Conservation (phyloP, 2,113 vertebrate species). For the Apteryx owenii region DNA sequence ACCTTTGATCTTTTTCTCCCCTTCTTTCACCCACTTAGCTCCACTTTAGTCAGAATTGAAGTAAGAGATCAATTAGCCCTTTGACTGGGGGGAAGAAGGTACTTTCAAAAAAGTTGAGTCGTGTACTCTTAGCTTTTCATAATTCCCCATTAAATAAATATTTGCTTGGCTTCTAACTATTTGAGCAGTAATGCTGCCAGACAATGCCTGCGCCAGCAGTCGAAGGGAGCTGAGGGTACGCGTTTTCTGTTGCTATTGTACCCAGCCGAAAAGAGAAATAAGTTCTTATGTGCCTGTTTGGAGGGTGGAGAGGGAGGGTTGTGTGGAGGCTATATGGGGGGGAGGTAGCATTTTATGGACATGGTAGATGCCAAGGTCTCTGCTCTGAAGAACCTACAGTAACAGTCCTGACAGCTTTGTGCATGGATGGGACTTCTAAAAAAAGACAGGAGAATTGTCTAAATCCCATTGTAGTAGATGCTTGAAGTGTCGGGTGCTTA, state of each 20-base stretch:
- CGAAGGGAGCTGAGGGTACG: background rate
- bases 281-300: background rate
- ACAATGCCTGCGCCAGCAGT: background rate
- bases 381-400: background rate
- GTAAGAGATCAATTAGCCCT: background rate
- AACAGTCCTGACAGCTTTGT: accelerated
- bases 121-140: background rate
- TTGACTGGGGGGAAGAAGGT: background rate
- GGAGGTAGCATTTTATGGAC: background rate
- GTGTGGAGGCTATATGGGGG: background rate
- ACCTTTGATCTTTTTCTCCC: background rate
- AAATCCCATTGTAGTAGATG: background rate
- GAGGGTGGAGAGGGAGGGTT: background rate
- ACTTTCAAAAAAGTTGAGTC: background rate
- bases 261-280: too few relatives aligned
- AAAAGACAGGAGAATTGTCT: background rate
- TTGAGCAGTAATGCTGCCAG: background rate
- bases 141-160: background rate
- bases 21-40: background rate
- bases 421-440: background rate
- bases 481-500: background rate
- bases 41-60: background rate
- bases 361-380: background rate
- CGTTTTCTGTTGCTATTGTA: background rate
- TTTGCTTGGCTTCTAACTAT: background rate